Percentiles rank a stretch among this genome's conserved stretches.
phyloP scores from a whole-genome alignment of 1,140 invertebrate species.

The Ceratosolen fusciceps region DNA sequence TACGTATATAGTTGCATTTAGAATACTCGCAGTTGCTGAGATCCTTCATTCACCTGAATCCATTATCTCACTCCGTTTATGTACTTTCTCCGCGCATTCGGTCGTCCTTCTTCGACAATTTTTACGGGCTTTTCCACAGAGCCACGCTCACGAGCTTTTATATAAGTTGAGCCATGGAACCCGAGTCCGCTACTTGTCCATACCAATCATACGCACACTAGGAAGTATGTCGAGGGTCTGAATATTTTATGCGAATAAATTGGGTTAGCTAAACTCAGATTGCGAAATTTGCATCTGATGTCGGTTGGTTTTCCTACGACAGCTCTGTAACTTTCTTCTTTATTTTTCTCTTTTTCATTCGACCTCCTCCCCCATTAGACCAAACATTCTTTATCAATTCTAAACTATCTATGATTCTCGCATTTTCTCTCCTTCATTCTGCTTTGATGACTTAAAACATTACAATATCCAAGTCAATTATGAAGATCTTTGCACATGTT shows the following conservation, averaged over 20 bases:
- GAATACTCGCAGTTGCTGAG: neutral
- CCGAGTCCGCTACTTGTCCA: neutral
- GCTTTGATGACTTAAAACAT: slow-evolving; percentile 2
- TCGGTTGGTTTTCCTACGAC: too few relatives aligned
- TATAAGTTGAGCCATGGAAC: neutral
- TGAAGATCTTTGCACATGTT: slow-evolving; percentile 1
- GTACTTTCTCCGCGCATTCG: slow-evolving; percentile 28
- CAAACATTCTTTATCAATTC: too few relatives aligned
- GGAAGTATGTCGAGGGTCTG: neutral
- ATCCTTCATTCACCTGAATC: slow-evolving; percentile 34
- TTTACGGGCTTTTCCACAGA: neutral
- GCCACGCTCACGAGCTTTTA: slow-evolving; percentile 12
- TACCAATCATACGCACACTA: neutral
- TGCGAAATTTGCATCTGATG: neutral
- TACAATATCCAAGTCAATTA: neutral
- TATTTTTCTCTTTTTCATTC: neutral
- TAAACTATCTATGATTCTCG: neutral
- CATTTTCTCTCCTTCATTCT: neutral
- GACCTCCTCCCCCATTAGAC: too few relatives aligned
- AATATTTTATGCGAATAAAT: slow-evolving; percentile 18
- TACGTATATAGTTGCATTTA: neutral
- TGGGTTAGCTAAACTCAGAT: neutral
- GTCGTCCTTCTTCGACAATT: slow-evolving; percentile 21
- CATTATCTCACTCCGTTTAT: neutral
- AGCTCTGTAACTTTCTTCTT: neutral